Percentiles rank a stretch among this genome's conserved stretches.
Conservation (phyloP, 2,113 vertebrate species). For the Stegostoma tigrinum region DNA sequence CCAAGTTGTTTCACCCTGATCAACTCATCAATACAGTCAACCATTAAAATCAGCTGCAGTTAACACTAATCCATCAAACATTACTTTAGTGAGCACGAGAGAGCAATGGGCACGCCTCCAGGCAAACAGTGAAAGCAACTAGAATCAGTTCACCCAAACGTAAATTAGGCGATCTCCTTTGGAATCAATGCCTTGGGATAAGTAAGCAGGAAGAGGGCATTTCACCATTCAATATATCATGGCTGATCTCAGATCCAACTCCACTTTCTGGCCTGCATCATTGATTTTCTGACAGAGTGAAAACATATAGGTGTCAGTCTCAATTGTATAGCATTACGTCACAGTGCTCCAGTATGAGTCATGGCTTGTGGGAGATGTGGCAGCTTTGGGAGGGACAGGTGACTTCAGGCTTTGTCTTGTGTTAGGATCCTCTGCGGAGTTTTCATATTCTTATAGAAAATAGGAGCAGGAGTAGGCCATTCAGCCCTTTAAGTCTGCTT, state of each 20-base stretch:
- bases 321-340: background rate
- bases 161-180: background rate
- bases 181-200: background rate
- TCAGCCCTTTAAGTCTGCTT: no score
- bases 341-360: background rate
- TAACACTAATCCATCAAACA: background rate
- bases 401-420: background rate
- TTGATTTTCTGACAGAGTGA: background rate
- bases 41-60: background rate
- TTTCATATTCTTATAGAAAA: no score
- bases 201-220: background rate
- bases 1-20: background rate
- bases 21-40: background rate
- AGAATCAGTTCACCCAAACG: background rate
- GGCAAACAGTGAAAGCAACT: background rate
- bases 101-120: background rate
- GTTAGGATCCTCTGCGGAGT: background rate
- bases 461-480: no score
- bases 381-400: background rate
- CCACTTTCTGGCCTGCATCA: background rate
- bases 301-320: background rate
- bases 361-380: background rate
- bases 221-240: background rate
- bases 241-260: background rate
- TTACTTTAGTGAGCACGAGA: background rate